Percentiles rank a stretch among this genome's conserved stretches.
These are phyloP conservation scores for Heliconius cydno DNA, from an alignment of 2,888 invertebrate species.

Conservation along the genomic window DNA sequence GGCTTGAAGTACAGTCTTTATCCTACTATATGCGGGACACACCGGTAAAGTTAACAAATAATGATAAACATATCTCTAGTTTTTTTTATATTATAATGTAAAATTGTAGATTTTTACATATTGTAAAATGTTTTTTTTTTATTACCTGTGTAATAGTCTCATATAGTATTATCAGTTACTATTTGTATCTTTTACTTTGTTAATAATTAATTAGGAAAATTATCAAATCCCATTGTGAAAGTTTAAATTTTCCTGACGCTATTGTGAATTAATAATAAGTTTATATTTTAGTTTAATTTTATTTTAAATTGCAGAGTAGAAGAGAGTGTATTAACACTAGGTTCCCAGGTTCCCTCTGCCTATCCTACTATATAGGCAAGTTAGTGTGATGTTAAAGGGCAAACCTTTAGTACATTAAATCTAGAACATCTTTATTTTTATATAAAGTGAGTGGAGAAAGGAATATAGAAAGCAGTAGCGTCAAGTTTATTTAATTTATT, in stretches of 20 bases:
- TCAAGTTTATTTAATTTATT: background rate
- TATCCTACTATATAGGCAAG: too few species aligned
- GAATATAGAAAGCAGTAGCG: too few species aligned
- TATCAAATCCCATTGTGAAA: background rate
- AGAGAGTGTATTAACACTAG: too few species aligned
- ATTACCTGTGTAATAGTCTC: background rate
- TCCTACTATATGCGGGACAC: background rate
- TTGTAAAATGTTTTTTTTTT: background rate
- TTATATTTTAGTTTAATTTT: too few species aligned
- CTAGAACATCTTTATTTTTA: too few species aligned
- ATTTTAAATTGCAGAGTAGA: too few species aligned
- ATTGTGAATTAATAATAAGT: too few species aligned
- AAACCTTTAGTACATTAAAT: too few species aligned
- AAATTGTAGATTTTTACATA: background rate
- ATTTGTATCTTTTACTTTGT: background rate
- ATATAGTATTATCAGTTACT: background rate
- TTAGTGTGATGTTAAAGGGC: too few species aligned
- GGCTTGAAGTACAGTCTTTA: background rate
- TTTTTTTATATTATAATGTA: background rate
- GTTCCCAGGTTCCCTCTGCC: too few species aligned
- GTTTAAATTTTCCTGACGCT: background rate
- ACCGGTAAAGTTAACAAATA: background rate
- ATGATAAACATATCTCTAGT: conserved; percentile 4
- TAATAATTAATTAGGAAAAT: background rate
- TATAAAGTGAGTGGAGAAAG: too few species aligned